Conservation (phyloP, 64 coral and sea anemone species). For the Catalaphyllia jardinei region DNA sequence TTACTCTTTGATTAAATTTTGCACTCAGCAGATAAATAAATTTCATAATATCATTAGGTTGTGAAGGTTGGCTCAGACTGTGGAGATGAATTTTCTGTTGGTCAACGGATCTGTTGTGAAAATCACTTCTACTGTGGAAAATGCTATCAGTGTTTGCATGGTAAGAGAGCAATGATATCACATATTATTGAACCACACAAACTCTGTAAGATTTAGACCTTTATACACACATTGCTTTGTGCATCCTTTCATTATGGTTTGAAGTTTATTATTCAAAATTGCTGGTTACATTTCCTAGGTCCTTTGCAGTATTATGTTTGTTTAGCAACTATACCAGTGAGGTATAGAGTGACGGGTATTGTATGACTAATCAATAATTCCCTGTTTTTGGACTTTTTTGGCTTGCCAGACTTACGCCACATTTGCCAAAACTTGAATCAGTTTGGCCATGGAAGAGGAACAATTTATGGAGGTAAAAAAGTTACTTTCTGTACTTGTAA, state of each 20-base stretch:
- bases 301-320: no score
- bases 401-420: slow-evolving; percentile 40
- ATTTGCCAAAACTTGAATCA: slow-evolving; percentile 73
- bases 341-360: not conserved
- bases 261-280: no score
- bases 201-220: no score
- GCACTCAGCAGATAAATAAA: not conserved
- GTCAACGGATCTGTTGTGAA: slow-evolving; percentile 71
- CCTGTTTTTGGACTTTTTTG: not conserved
- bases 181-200: no score
- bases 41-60: slow-evolving; percentile 25
- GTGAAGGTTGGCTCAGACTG: slow-evolving; percentile 63
- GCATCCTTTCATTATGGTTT: no score
- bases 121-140: slow-evolving; percentile 81
- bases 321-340: not conserved
- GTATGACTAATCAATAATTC: not conserved
- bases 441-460: slow-evolving; percentile 79
- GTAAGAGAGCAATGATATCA: not conserved
- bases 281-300: no score
- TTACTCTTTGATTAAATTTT: not conserved
- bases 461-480: slow-evolving; percentile 69
- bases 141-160: slow-evolving; percentile 77
- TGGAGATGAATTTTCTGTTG: slow-evolving; percentile 52
- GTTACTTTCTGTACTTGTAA: no score
- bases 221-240: no score